Evolutionary conservation across 2,113 vertebrate genomes (phyloP), one percentile per base, ranked within the genome.

Genomic region (Canis aureus): DNA sequence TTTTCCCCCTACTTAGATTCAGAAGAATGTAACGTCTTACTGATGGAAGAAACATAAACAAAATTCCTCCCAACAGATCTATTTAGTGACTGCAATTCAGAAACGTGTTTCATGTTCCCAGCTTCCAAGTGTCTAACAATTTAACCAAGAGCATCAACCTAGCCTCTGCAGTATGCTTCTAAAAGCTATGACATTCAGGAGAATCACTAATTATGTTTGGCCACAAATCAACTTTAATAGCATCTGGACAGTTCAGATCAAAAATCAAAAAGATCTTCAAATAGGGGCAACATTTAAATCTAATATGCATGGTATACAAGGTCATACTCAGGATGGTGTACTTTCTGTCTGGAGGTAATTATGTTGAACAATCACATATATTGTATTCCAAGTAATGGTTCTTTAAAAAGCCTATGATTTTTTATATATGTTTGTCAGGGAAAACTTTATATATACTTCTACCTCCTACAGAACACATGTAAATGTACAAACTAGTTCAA

Each of bases 151-250:
- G 11, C 25, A 29, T 60, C 85, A 89, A 32, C 10, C 19, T 8
- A 59, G 22, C 8, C 57, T 97, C 92, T 35, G 19, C 15, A 85
- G 53, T 79, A 13, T 74, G 11, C 51, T 91, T 86, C 82, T 73
- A 73, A 95, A 94, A 89, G 2, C 43, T 3, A 71, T 85, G 55
- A 11, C 82, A 59, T 85, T 79, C 69, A 74, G 27, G 49, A 82
- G 29, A 85, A 64, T 32, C 51, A 57, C 80, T 66, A 82, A 66
- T 93, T 96, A 43, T 59, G 8, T 78, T 71, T 84, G 11, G 32
- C 35, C 62, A 89, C 23, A 96, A 96, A 81, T 66, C 8, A 79
- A 57, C 89, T 84, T 67, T 71, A 89, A 86, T 51, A 83, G 32
- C 25, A 74, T 85, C 51, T 86, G n/a, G 32, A 69, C 25, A 64